A percentile compares a stretch with the other conserved stretches of the same genome.
Evolutionary conservation across 2,888 invertebrate genomes (phyloP).

Genomic region (Orchestes rusci): DNA sequence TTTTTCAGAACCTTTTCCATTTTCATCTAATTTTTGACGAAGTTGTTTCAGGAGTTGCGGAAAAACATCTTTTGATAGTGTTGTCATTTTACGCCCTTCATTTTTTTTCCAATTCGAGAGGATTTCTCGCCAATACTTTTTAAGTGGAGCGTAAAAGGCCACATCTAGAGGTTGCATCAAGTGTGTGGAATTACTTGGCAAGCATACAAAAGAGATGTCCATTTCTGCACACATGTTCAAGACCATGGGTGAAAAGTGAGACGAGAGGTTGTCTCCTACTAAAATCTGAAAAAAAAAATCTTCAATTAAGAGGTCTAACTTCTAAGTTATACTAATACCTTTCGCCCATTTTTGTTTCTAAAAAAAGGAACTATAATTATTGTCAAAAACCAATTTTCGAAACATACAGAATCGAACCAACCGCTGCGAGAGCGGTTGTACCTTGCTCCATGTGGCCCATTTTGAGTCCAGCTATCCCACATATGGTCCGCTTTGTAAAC

Average conservation of each 20-base stretch:
- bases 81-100: constrained; percentile 11
- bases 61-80: constrained; percentile 15
- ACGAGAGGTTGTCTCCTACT: constrained; percentile 38
- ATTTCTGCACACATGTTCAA: constrained; percentile 34
- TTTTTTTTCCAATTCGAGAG: constrained; percentile 10
- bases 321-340: not conserved
- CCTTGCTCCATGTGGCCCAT: constrained; percentile 29
- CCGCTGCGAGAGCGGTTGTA: constrained; percentile 33
- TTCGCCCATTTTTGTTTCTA: not conserved
- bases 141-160: constrained; percentile 34
- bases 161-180: constrained; percentile 38
- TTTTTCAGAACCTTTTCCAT: constrained; percentile 10
- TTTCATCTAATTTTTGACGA: constrained; percentile 7
- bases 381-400: constrained; percentile 24
- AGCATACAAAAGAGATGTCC: constrained; percentile 36
- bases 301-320: not conserved
- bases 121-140: constrained; percentile 25
- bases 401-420: constrained; percentile 27
- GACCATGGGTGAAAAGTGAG: constrained; percentile 33
- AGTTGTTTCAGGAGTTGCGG: constrained; percentile 10
- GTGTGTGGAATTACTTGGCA: constrained; percentile 38
- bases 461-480: not conserved
- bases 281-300: constrained; percentile 1
- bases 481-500: constrained; percentile 39
- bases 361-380: constrained; percentile 3